Conservation (phyloP, 2,888 invertebrate species). For the Harmothoe impar region DNA sequence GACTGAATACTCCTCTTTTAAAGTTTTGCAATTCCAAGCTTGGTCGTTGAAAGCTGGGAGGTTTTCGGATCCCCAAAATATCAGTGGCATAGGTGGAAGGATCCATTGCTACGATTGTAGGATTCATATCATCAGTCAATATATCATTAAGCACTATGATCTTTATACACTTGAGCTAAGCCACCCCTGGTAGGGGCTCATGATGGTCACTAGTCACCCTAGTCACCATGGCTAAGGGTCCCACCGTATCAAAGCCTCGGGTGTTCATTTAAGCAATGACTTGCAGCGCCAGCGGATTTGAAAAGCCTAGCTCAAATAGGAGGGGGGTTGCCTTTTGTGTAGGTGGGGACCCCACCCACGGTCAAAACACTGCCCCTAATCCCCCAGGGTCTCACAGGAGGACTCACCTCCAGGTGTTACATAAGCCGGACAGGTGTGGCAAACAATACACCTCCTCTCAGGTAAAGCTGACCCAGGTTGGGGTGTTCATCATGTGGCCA, state of each 20-base stretch:
- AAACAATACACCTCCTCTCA: constrained; percentile 19
- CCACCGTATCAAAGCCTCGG: constrained; percentile 1
- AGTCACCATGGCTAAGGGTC: not conserved
- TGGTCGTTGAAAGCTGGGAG: too few species aligned
- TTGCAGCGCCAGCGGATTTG: not conserved
- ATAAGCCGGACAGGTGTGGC: not conserved
- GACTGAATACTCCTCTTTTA: too few species aligned
- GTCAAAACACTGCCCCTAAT: constrained; percentile 17
- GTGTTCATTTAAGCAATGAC: not conserved
- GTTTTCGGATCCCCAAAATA: too few species aligned
- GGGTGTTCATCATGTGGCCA: not conserved
- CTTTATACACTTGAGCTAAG: not conserved
- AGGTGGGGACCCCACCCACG: constrained; percentile 15
- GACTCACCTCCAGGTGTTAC: not conserved
- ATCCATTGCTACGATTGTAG: too few species aligned
- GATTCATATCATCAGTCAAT: too few species aligned
- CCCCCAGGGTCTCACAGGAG: not conserved
- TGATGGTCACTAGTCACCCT: constrained; percentile 9
- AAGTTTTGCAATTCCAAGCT: too few species aligned
- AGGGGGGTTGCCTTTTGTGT: not conserved
- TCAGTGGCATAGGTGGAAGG: too few species aligned
- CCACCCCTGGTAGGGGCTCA: not conserved
- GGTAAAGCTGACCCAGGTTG: not conserved
- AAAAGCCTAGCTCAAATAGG: constrained; percentile 21
- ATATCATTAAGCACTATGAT: not conserved